These are phyloP conservation scores for Galerucella calmariensis DNA, from an alignment of 2,888 invertebrate genomes.

Conservation along the genomic window DNA sequence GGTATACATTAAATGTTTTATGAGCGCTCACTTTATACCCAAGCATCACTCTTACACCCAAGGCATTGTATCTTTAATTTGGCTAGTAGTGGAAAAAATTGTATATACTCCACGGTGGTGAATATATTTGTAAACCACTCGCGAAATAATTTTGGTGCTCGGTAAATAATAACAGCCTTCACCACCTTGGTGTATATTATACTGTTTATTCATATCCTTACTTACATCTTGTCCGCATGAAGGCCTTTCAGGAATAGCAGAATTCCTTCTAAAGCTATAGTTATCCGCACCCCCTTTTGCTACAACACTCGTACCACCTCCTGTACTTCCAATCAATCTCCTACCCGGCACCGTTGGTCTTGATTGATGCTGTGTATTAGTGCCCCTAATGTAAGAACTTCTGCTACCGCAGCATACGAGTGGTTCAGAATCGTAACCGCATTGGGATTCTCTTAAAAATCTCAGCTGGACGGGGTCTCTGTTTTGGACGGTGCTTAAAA, in stretches of 20 bases:
- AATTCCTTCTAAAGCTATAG: constrained; percentile 33
- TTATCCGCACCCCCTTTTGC: constrained; percentile 1
- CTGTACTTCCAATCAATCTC: constrained; percentile 18
- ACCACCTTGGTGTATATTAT: no score
- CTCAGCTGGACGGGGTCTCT: constrained; percentile 52
- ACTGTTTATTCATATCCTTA: not conserved
- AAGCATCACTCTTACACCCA: no score
- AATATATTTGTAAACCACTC: no score
- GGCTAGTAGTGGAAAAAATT: no score
- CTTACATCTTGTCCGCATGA: constrained; percentile 57
- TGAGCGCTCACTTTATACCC: no score
- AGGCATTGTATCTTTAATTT: no score
- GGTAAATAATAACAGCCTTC: no score
- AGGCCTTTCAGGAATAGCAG: constrained; percentile 50
- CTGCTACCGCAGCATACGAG: constrained; percentile 66
- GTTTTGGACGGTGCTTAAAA: constrained; percentile 62
- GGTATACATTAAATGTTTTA: no score
- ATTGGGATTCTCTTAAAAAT: constrained; percentile 68
- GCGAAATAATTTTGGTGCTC: no score
- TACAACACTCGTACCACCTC: not conserved
- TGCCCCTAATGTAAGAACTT: constrained; percentile 35
- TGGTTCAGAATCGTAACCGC: constrained; percentile 65
- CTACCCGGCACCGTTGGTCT: constrained; percentile 8
- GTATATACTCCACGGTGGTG: no score
- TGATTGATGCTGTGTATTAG: not conserved